These are phyloP conservation scores for Tympanoctomys barrerae DNA, from an alignment of 2,797 vertebrate species.

Conservation along the genomic window DNA sequence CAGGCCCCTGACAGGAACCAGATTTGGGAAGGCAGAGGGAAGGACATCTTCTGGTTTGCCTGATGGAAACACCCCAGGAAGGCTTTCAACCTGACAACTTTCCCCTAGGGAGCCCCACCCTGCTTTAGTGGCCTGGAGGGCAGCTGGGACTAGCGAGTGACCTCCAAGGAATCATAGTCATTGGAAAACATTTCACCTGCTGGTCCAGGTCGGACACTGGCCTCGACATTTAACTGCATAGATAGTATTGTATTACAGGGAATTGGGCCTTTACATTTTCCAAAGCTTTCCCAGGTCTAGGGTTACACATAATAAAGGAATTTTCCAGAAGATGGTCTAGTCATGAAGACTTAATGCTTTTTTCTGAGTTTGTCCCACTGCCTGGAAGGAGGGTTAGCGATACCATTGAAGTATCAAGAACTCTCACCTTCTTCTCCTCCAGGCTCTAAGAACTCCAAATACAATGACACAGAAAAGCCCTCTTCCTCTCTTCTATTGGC, in stretches of 20 bases:
- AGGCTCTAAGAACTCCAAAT: background rate
- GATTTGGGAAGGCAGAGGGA: background rate
- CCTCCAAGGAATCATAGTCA: background rate
- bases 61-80: background rate
- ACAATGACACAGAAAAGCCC: background rate
- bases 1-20: background rate
- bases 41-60: background rate
- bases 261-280: constrained; percentile 64
- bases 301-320: constrained; percentile 61
- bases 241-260: constrained; percentile 53
- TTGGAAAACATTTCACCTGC: constrained; percentile 25
- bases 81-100: background rate
- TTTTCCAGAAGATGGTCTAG: constrained; percentile 59
- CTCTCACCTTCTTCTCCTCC: background rate
- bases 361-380: background rate
- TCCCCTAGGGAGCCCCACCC: background rate
- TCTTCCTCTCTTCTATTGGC: background rate
- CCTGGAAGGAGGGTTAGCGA: background rate
- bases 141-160: background rate
- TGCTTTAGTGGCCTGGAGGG: background rate
- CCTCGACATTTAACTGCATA: constrained; percentile 53
- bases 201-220: constrained; percentile 22
- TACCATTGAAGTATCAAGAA: background rate
- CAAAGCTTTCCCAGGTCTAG: constrained; percentile 21
- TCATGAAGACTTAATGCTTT: constrained; percentile 16